Percentiles rank a stretch among this genome's conserved stretches.
phyloP scores from a whole-genome alignment of 2,888 invertebrate genomes.

The Agonopterix heracliana region DNA sequence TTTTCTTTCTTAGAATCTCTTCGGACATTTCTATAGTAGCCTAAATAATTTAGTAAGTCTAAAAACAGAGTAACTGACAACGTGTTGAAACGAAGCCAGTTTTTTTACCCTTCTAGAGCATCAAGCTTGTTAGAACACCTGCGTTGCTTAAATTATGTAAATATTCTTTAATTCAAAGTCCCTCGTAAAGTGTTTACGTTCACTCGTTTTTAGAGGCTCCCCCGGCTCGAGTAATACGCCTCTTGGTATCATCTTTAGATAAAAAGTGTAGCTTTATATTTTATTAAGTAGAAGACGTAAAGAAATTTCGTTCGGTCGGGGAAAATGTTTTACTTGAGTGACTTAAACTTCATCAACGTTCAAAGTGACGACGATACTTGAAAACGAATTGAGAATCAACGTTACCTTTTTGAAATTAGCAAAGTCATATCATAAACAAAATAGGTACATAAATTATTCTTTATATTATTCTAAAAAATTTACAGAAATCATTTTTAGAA shows the following conservation, averaged over 20 bases:
- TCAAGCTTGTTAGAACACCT: constrained; percentile 32
- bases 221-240: constrained; percentile 19
- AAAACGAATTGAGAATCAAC: too few species aligned
- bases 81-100: constrained; percentile 19
- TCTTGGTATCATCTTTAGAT: constrained; percentile 13
- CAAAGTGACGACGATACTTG: too few species aligned
- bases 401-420: too few species aligned
- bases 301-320: constrained; percentile 2
- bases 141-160: constrained; percentile 53
- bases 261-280: constrained; percentile 13
- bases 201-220: constrained; percentile 13
- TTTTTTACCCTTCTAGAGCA: constrained; percentile 46
- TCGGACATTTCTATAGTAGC: too few species aligned
- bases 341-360: too few species aligned
- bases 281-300: background rate
- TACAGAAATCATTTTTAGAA: background rate
- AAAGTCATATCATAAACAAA: too few species aligned
- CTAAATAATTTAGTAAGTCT: too few species aligned
- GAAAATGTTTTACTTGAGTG: too few species aligned
- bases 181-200: constrained; percentile 35
- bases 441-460: too few species aligned
- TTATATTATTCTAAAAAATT: background rate
- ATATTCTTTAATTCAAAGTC: constrained; percentile 46
- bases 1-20: too few species aligned
- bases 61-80: constrained; percentile 2